Percentiles rank a stretch among this genome's conserved stretches.
These are phyloP conservation scores for Chionoecetes opilio DNA, from an alignment of 1,140 invertebrate genomes.

Conservation along the genomic window DNA sequence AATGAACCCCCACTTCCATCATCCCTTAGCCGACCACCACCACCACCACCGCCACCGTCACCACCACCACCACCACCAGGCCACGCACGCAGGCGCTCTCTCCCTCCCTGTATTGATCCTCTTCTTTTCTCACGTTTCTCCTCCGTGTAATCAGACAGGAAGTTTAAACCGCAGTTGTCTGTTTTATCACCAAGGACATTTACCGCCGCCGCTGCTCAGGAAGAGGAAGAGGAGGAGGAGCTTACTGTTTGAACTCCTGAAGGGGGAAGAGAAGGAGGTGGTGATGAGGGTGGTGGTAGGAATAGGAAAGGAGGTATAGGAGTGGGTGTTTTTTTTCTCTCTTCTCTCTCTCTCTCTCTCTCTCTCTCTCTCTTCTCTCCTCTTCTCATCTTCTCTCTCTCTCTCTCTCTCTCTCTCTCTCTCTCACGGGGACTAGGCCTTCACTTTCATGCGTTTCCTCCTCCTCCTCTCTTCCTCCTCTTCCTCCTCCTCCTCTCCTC, in stretches of 20 bases:
- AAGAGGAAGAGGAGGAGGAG: background rate
- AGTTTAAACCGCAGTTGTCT: constrained; percentile 52
- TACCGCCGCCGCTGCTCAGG: background rate
- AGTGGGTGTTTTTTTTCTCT: background rate
- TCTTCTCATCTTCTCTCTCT: background rate
- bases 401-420: constrained; percentile 8
- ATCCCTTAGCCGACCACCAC: background rate
- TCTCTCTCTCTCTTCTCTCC: constrained; percentile 10
- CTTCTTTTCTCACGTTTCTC: constrained; percentile 47
- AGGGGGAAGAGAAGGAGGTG: background rate
- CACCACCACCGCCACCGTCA: constrained; percentile 27
- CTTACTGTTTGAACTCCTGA: too few species aligned
- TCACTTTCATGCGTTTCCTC: too few species aligned
- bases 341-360: constrained; percentile 4
- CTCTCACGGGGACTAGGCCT: background rate
- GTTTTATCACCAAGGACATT: constrained; percentile 52
- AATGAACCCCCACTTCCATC: constrained; percentile 40
- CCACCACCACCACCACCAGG: constrained; percentile 41
- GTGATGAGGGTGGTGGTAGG: too few species aligned
- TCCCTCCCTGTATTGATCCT: constrained; percentile 13
- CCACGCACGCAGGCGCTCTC: constrained; percentile 41
- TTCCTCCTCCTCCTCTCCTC: background rate
- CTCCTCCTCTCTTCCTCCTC: too few species aligned
- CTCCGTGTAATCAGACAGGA: constrained; percentile 42
- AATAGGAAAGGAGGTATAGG: background rate